Conservation (phyloP, 2,113 vertebrate genomes). For the Nesogale talazaci region DNA sequence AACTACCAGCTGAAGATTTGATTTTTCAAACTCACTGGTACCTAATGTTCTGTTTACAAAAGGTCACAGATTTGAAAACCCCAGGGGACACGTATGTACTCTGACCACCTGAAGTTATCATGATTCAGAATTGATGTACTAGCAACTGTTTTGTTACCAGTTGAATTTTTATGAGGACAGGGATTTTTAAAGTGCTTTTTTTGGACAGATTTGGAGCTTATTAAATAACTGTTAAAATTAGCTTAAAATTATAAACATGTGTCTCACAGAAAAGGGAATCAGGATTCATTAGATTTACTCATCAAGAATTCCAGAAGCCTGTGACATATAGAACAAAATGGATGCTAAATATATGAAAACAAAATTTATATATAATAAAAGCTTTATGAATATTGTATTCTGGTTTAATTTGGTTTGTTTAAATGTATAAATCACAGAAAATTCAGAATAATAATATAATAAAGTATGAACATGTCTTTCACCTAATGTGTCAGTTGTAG, state of each 20-base stretch:
- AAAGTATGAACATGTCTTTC: background rate
- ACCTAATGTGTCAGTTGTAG: background rate
- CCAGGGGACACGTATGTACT: no score
- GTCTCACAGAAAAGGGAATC: background rate
- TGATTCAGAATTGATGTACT: background rate
- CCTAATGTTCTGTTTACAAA: no score
- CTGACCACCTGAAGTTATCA: background rate
- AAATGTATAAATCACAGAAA: background rate
- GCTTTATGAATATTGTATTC: background rate
- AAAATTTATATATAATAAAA: background rate
- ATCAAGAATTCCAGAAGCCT: background rate
- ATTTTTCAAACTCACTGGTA: no score
- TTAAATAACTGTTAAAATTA: background rate
- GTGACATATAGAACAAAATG: background rate
- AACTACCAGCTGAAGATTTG: no score
- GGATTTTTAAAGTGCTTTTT: background rate
- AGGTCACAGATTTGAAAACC: no score
- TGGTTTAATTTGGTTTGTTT: background rate
- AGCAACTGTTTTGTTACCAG: background rate
- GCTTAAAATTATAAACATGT: background rate
- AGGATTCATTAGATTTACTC: background rate
- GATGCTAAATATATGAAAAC: background rate
- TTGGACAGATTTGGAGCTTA: background rate
- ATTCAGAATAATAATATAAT: background rate
- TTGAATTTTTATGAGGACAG: background rate